phyloP scores from a whole-genome alignment of 2,888 invertebrate species.

The Agonopterix subpropinquella region DNA sequence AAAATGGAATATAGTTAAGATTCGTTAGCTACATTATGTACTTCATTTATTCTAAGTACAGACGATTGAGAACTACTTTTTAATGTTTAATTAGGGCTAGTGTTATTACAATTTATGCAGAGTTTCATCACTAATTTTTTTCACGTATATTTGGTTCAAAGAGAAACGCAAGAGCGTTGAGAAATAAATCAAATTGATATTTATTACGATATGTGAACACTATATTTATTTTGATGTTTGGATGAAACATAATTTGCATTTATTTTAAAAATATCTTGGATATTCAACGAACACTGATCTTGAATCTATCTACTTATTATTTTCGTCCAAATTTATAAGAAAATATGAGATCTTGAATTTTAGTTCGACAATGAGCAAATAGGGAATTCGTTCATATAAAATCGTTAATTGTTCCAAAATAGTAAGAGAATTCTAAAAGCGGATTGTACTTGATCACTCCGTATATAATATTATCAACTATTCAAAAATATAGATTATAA shows the following conservation, averaged over 20 bases:
- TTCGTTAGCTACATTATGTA: constrained; percentile 63
- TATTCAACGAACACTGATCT: too few relatives aligned
- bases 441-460: constrained; percentile 62
- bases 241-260: too few relatives aligned
- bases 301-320: too few relatives aligned
- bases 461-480: constrained; percentile 32
- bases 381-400: constrained; percentile 57
- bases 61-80: constrained; percentile 28
- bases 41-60: constrained; percentile 61
- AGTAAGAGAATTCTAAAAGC: constrained; percentile 34
- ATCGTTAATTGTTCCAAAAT: constrained; percentile 49
- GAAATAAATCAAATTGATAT: too few relatives aligned
- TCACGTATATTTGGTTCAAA: too few relatives aligned
- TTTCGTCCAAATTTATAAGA: constrained; percentile 1
- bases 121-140: too few relatives aligned
- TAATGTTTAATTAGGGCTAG: constrained; percentile 32
- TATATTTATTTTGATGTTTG: too few relatives aligned
- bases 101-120: too few relatives aligned
- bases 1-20: constrained; percentile 60
- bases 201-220: too few relatives aligned
- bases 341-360: constrained; percentile 69
- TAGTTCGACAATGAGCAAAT: constrained; percentile 67
- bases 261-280: too few relatives aligned
- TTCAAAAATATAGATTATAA: constrained; percentile 23
- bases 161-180: too few relatives aligned